phyloP scores from a whole-genome alignment of 2,888 invertebrate genomes.

The Drosophila algonquin region DNA sequence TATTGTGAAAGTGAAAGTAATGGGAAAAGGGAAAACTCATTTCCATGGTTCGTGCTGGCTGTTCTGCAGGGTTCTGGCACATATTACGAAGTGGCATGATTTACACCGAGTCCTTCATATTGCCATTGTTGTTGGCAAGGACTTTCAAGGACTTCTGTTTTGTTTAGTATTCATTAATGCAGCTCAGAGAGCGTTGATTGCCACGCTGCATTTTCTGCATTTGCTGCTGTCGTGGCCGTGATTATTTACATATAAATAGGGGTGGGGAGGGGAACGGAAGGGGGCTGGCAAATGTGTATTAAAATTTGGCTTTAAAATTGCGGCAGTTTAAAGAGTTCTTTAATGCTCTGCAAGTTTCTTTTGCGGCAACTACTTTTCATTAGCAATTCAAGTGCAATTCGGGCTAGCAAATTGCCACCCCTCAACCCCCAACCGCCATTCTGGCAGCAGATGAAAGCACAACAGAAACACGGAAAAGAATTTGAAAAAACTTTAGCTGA shows the following conservation, averaged over 20 bases:
- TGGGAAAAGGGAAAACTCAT: conserved; percentile 40
- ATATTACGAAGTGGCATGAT: conserved; percentile 51
- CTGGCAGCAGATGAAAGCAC: conserved; percentile 7
- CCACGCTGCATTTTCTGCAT: background rate
- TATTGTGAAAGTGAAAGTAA: conserved; percentile 33
- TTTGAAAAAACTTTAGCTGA: conserved; percentile 23
- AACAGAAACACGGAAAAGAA: conserved; percentile 30
- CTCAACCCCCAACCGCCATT: background rate
- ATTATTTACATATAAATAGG: conserved; percentile 37
- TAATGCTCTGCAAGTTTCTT: background rate
- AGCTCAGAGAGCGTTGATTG: conserved; percentile 39
- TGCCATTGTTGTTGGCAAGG: conserved; percentile 41
- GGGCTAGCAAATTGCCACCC: conserved; percentile 43
- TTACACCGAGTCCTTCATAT: conserved; percentile 40
- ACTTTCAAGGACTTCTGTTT: conserved; percentile 39
- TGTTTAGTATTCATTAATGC: conserved; percentile 47
- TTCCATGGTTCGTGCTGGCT: conserved; percentile 35
- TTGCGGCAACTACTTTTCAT: conserved; percentile 46
- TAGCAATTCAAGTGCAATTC: conserved; percentile 48
- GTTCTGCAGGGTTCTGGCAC: conserved; percentile 14
- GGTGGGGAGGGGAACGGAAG: background rate
- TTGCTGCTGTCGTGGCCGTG: conserved; percentile 19
- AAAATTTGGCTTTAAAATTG: conserved; percentile 37
- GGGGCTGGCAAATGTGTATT: conserved; percentile 2
- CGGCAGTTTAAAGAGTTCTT: conserved; percentile 42